Percentiles rank a stretch among this genome's conserved stretches.
These are phyloP conservation scores for Pelecanus crispus DNA, from an alignment of 2,113 vertebrate genomes.

Conservation along the genomic window DNA sequence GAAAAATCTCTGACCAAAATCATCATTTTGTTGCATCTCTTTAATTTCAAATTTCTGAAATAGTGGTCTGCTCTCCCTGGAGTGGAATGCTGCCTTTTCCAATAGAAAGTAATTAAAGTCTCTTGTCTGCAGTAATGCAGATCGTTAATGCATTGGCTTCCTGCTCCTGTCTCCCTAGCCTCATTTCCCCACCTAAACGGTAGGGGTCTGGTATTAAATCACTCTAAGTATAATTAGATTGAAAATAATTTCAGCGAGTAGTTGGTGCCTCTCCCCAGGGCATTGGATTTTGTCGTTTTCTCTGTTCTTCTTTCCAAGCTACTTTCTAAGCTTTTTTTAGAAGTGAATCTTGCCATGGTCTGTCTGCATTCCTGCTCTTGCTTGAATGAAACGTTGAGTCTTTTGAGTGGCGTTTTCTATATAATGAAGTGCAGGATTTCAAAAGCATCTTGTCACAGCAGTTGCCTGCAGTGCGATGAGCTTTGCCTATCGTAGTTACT, in stretches of 20 bases:
- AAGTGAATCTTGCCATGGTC: not conserved
- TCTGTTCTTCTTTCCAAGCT: slow-evolving; percentile 17
- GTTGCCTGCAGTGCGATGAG: not conserved
- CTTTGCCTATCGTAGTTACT: not conserved
- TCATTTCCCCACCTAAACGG: slow-evolving; percentile 40
- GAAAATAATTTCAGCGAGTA: slow-evolving; percentile 49
- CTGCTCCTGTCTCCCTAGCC: slow-evolving; percentile 26
- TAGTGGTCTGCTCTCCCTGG: not conserved
- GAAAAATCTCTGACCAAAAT: not conserved
- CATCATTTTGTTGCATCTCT: not conserved
- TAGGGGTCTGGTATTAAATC: slow-evolving; percentile 54
- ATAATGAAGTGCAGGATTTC: not conserved
- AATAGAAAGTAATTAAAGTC: slow-evolving; percentile 56
- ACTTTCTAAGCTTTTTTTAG: not conserved
- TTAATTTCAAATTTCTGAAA: not conserved
- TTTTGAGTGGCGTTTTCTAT: not conserved
- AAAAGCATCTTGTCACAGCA: not conserved
- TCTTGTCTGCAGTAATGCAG: slow-evolving; percentile 21
- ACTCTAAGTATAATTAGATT: slow-evolving; percentile 22
- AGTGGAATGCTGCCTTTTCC: slow-evolving; percentile 19
- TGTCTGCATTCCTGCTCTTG: not conserved
- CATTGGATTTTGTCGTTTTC: not conserved
- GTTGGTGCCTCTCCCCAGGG: not conserved
- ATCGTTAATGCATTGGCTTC: slow-evolving; percentile 44
- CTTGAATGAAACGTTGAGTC: not conserved